A percentile compares a stretch with the other conserved stretches of the same genome.
These are phyloP conservation scores for Orthosia gothica DNA, from an alignment of 2,888 invertebrate genomes.

Conservation along the genomic window DNA sequence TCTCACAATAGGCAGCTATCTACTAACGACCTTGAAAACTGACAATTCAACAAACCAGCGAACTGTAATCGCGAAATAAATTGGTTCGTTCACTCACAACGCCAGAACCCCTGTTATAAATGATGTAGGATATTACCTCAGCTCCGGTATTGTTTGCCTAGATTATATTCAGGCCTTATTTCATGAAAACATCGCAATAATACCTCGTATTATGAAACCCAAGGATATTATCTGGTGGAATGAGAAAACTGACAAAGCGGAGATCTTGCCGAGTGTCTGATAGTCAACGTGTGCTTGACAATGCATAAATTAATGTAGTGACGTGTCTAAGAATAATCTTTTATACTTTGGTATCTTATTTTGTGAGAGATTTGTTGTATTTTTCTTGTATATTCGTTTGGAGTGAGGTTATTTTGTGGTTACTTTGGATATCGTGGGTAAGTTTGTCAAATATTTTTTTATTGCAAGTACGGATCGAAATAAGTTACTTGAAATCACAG, in stretches of 20 bases:
- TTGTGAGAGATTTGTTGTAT: slow-evolving; percentile 5
- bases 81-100: slow-evolving; percentile 48
- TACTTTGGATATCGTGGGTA: neutral
- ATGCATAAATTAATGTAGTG: slow-evolving; percentile 58
- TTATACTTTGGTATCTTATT: slow-evolving; percentile 29
- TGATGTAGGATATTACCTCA: slow-evolving; percentile 72
- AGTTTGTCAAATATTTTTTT: neutral
- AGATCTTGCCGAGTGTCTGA: slow-evolving; percentile 42
- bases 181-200: slow-evolving; percentile 61
- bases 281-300: slow-evolving; percentile 53
- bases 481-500: too few species aligned
- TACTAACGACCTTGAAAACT: slow-evolving; percentile 43
- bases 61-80: slow-evolving; percentile 60
- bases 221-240: slow-evolving; percentile 60
- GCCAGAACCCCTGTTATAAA: slow-evolving; percentile 68
- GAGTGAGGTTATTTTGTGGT: neutral
- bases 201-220: slow-evolving; percentile 62
- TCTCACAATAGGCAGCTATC: neutral
- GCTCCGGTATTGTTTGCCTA: slow-evolving; percentile 62
- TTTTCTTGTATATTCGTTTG: slow-evolving; percentile 1
- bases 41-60: slow-evolving; percentile 45
- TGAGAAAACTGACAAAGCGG: slow-evolving; percentile 65
- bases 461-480: neutral
- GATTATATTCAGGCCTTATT: slow-evolving; percentile 65
- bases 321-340: slow-evolving; percentile 37